Percentiles rank a stretch among this genome's conserved stretches.
Conservation (phyloP, 2,113 vertebrate genomes). For the Aspidoscelis tigris region DNA sequence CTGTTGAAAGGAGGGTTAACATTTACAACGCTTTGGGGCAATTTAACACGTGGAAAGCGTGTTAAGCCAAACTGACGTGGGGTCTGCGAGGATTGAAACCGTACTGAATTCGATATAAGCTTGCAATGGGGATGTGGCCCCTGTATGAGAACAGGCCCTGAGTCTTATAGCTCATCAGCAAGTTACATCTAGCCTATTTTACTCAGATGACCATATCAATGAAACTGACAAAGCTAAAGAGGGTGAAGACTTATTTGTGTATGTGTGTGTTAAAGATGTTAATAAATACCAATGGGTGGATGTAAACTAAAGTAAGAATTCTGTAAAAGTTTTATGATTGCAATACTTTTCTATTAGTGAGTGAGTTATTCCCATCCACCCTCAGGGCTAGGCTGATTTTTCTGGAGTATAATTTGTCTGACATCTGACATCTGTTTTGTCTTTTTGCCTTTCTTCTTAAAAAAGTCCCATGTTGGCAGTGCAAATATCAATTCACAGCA, state of each 20-base stretch:
- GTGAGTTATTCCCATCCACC: slow-evolving; percentile 36
- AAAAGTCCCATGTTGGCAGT: slow-evolving; percentile 13
- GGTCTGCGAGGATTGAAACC: too few species aligned
- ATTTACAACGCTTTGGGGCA: too few species aligned
- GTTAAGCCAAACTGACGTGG: too few species aligned
- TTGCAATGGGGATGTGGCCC: too few species aligned
- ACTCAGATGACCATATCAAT: fast-evolving
- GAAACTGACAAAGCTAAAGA: fast-evolving
- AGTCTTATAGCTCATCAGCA: too few species aligned
- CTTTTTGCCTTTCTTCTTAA: slow-evolving; percentile 23
- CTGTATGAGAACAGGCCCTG: too few species aligned
- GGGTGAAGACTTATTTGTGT: fast-evolving
- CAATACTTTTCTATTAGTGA: slow-evolving; percentile 53
- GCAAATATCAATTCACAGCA: slow-evolving; percentile 31
- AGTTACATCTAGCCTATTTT: too few species aligned
- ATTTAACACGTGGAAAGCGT: too few species aligned
- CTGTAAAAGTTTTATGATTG: slow-evolving; percentile 57
- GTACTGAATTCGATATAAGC: too few species aligned
- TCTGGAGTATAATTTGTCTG: slow-evolving; percentile 36
- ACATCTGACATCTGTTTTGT: slow-evolving; percentile 51
- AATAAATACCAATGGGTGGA: slow-evolving; percentile 29
- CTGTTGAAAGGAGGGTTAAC: too few species aligned
- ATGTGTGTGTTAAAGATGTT: background rate
- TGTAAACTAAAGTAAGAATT: slow-evolving; percentile 52
- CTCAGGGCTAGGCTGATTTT: slow-evolving; percentile 52